Base-by-base conservation (phyloP, 2,888 invertebrate genomes). In the Charanyca ferruginea region DNA sequence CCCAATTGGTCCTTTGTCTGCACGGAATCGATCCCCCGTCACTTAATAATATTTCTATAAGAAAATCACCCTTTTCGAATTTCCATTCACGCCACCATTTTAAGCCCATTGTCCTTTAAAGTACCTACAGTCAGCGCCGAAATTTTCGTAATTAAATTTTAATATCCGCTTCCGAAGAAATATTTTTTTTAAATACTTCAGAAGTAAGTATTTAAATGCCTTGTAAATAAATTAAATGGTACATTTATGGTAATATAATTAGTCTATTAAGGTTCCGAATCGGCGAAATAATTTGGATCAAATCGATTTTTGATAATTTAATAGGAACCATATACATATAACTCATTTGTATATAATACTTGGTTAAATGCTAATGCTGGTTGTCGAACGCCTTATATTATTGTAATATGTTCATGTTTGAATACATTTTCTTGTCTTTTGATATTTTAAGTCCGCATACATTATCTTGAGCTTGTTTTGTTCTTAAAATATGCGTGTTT, bases 21-120 rank as follows among this genome's bases (percentile, higher is more conserved):
- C 68, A 79, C 73, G 85, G 87, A 89, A 94, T 93, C 93, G 91
- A 94, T 91, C 85, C 85, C 80, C 85, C 83, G 85, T 88, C 91
- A 89, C 90, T 91, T 88, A 90, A 92, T 92, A 92, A 91, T 93
- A 92, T 92, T 93, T 90, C 91, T 87, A 88, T 90, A 88, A 89
- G 91, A 90, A 87, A 89, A 90, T 90, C 87, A 88, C 89, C 89
- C 72, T 70, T 72, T 62, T 53, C 41, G 18, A 57, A 57, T 61
- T 52, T 67, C 60, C 16, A 23, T 65, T 69, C 72, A 64, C 64
- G 52, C 72, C 79, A 67, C 80, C 84, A 80, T 81, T 88, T 85
- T 87, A 89, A 89, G 86, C 87, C 86, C 86, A 92, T 93, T 93
- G 92, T 93, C 85, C 85, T 85, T 75, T 85, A 84, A 83, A 86